Evolutionary conservation across 2,888 invertebrate species (phyloP).

Genomic region (Tortricodes alternella): DNA sequence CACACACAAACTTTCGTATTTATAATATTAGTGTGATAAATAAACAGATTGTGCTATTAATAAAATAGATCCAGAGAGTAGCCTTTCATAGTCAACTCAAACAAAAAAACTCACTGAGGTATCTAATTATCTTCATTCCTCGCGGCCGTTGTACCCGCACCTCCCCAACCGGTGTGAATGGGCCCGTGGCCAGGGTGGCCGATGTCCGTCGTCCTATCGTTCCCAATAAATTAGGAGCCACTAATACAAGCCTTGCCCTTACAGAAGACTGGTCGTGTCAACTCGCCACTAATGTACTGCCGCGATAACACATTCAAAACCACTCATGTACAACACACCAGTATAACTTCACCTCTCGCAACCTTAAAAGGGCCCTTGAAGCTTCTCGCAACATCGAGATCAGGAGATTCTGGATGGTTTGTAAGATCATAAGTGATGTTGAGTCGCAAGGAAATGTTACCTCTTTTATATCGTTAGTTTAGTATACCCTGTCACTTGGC

Average conservation of each 20-base stretch:
- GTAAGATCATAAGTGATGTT: conserved; percentile 56
- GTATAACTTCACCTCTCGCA: conserved; percentile 43
- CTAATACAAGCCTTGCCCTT: conserved; percentile 78
- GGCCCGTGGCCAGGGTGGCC: conserved; percentile 77
- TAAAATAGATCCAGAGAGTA: too few species aligned
- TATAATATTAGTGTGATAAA: too few species aligned
- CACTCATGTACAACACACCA: conserved; percentile 62
- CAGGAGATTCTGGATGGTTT: conserved; percentile 36
- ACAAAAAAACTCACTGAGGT: too few species aligned
- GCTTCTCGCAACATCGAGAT: conserved; percentile 5
- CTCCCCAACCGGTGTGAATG: conserved; percentile 71
- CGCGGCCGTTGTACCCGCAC: conserved; percentile 39
- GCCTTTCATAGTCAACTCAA: too few species aligned
- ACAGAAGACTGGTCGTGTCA: conserved; percentile 81
- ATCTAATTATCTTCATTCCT: not conserved
- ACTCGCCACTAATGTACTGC: conserved; percentile 77
- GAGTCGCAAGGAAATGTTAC: conserved; percentile 60
- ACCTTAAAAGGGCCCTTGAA: conserved; percentile 5
- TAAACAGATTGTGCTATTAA: too few species aligned
- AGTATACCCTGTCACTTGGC: conserved; percentile 66
- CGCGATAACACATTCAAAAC: conserved; percentile 76
- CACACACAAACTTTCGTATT: too few species aligned
- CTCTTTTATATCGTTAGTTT: conserved; percentile 71
- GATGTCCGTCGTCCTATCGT: conserved; percentile 79
- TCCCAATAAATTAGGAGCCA: conserved; percentile 80